phyloP scores from a whole-genome alignment of 2,797 vertebrate species.

The Coranthus polyacanthus region DNA sequence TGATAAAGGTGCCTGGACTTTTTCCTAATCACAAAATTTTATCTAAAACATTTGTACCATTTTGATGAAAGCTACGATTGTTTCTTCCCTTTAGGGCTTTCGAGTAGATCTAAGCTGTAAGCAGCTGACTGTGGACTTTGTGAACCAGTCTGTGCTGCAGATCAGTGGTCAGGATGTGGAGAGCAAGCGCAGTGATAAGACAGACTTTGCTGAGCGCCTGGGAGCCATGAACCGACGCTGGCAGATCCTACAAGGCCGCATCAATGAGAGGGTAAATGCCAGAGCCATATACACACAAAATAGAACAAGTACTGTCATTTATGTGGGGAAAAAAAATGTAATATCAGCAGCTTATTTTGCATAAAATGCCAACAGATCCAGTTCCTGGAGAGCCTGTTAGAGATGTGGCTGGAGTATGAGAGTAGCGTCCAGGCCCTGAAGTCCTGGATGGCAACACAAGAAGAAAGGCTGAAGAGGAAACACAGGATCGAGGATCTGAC shows the following conservation, averaged over 20 bases:
- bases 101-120: slow-evolving; percentile 96
- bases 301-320: not conserved
- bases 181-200: slow-evolving; percentile 96
- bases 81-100: slow-evolving; percentile 87
- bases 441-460: slow-evolving; percentile 91
- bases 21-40: no score
- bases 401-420: slow-evolving; percentile 95
- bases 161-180: slow-evolving; percentile 94
- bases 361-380: slow-evolving; percentile 86
- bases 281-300: not conserved
- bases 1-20: no score
- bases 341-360: slow-evolving; percentile 4
- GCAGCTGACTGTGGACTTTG: slow-evolving; percentile 97
- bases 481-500: slow-evolving; percentile 91
- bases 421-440: slow-evolving; percentile 89
- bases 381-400: slow-evolving; percentile 89
- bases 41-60: no score
- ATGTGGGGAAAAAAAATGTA: not conserved
- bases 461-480: slow-evolving; percentile 90
- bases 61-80: not conserved
- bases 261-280: slow-evolving; percentile 90
- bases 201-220: slow-evolving; percentile 95
- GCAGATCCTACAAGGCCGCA: slow-evolving; percentile 93
- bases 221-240: slow-evolving; percentile 97
- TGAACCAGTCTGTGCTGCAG: slow-evolving; percentile 97